phyloP scores from a whole-genome alignment of 2,888 invertebrate species.

The Drosophila mimetica region DNA sequence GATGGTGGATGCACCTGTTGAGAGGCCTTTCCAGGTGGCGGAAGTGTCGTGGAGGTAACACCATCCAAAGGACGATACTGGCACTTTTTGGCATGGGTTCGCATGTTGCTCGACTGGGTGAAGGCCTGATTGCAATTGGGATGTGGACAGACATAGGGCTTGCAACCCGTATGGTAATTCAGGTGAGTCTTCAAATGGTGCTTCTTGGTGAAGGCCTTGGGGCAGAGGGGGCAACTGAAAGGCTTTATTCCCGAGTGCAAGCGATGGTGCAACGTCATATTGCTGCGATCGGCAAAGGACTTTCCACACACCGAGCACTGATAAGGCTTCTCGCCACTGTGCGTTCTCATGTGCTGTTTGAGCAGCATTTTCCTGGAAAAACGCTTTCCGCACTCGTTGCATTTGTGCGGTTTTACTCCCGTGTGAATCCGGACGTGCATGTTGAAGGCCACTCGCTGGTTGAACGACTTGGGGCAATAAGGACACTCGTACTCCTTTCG shows the following conservation, averaged over 20 bases:
- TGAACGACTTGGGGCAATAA: conserved; percentile 92
- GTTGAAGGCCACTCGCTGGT: conserved; percentile 94
- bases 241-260: conserved; percentile 93
- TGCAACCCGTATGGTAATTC: conserved; percentile 93
- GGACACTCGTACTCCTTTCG: conserved; percentile 92
- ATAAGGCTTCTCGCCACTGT: conserved; percentile 92
- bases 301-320: conserved; percentile 92
- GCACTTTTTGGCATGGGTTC: conserved; percentile 93
- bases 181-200: conserved; percentile 93
- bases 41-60: conserved; percentile 16
- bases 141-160: conserved; percentile 90
- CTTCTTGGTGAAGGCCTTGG: conserved; percentile 93
- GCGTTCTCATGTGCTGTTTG: conserved; percentile 92
- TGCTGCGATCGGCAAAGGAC: conserved; percentile 92
- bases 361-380: conserved; percentile 93
- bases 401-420: conserved; percentile 91
- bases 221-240: conserved; percentile 86
- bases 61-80: conserved; percentile 81
- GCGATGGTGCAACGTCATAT: conserved; percentile 92
- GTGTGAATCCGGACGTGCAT: conserved; percentile 94
- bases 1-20: conserved; percentile 25
- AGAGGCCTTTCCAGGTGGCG: conserved; percentile 40
- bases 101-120: conserved; percentile 94
- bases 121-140: conserved; percentile 90
- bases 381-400: conserved; percentile 91